These are phyloP conservation scores for Microctenopoma lineatum DNA, from an alignment of 2,797 vertebrate species.

Conservation along the genomic window DNA sequence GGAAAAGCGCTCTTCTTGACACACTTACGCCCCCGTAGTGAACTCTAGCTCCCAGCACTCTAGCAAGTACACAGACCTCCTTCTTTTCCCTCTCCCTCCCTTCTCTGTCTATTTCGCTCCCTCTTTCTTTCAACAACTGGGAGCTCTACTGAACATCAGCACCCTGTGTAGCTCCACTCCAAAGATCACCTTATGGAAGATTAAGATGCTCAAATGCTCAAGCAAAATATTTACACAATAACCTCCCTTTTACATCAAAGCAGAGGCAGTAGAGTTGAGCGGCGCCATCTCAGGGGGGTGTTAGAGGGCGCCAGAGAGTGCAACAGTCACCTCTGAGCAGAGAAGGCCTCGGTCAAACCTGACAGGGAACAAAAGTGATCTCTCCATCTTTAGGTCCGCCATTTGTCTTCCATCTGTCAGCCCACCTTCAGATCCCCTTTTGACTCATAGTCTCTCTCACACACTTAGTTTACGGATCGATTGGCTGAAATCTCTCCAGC, in stretches of 20 bases:
- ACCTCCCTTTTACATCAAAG: constrained; percentile 76
- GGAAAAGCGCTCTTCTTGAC: constrained; percentile 86
- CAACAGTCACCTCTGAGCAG: constrained; percentile 77
- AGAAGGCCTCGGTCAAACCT: constrained; percentile 75
- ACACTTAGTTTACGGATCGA: constrained; percentile 70
- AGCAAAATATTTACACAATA: constrained; percentile 84
- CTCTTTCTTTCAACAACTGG: constrained; percentile 80
- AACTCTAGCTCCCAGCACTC: constrained; percentile 87
- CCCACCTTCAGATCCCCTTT: constrained; percentile 79
- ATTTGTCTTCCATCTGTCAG: constrained; percentile 68
- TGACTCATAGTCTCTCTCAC: constrained; percentile 71
- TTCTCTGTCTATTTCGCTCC: constrained; percentile 76
- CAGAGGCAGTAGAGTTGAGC: constrained; percentile 61
- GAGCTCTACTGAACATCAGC: constrained; percentile 83
- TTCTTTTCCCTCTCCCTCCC: constrained; percentile 79
- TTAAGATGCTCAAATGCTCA: constrained; percentile 83
- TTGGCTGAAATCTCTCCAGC: constrained; percentile 68
- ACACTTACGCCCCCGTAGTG: constrained; percentile 89
- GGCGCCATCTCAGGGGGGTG: constrained; percentile 69
- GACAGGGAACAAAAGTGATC: constrained; percentile 75
- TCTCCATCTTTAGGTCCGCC: constrained; percentile 70
- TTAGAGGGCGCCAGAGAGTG: constrained; percentile 71
- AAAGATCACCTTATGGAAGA: constrained; percentile 86
- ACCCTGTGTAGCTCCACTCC: constrained; percentile 78
- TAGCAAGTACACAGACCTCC: constrained; percentile 84